These are phyloP conservation scores for Atractosteus spatula DNA, from an alignment of 2,113 vertebrate species.

Conservation along the genomic window DNA sequence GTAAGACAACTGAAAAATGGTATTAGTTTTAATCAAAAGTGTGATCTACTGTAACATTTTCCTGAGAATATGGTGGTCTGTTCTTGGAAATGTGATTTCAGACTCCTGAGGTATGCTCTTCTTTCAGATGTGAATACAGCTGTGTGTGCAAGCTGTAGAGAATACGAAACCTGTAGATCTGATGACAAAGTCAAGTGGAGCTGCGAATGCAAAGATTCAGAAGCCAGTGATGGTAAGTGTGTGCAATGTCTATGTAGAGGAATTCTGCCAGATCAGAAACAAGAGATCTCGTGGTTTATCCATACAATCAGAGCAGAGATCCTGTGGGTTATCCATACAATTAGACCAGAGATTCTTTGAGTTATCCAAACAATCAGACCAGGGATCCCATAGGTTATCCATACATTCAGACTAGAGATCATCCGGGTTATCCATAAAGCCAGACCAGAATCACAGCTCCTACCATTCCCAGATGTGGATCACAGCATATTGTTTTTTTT, in stretches of 20 bases:
- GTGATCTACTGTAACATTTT: background rate
- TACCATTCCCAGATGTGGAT: background rate
- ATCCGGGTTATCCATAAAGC: background rate
- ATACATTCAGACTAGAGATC: background rate
- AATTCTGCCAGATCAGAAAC: too few species aligned
- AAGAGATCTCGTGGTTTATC: too few species aligned
- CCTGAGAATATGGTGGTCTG: too few species aligned
- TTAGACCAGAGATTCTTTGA: too few species aligned
- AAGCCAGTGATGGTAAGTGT: background rate
- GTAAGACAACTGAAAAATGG: slow-evolving; percentile 24
- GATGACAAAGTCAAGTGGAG: slow-evolving; percentile 47
- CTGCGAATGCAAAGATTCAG: slow-evolving; percentile 19
- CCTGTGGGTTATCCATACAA: too few species aligned
- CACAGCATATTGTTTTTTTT: background rate
- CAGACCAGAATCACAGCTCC: too few species aligned
- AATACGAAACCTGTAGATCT: slow-evolving; percentile 40
- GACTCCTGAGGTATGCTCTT: background rate
- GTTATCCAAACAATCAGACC: background rate
- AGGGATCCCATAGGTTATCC: background rate
- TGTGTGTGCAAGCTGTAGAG: slow-evolving; percentile 41
- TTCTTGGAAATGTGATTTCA: background rate
- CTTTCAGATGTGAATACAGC: slow-evolving; percentile 48
- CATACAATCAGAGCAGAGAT: too few species aligned
- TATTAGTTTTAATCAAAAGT: background rate
- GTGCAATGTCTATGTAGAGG: background rate